phyloP scores from a whole-genome alignment of 2,888 invertebrate genomes.

The Neria commutata region DNA sequence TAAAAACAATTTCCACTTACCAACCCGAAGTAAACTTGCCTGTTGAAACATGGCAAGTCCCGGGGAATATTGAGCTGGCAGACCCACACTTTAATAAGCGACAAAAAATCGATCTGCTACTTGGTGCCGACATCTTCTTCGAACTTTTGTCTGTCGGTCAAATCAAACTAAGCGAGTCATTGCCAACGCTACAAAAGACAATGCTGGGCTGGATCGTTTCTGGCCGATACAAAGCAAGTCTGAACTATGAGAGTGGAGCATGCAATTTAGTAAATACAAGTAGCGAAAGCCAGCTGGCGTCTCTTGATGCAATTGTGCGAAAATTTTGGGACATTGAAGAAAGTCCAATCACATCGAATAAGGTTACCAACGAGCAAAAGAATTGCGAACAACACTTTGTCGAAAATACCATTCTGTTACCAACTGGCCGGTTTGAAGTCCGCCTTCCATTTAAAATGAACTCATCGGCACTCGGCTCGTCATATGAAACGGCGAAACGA shows the following conservation, averaged over 20 bases:
- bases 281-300: neutral
- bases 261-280: neutral
- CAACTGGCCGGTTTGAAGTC: conserved; percentile 15
- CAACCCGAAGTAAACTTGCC: neutral
- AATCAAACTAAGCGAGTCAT: neutral
- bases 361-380: conserved; percentile 13
- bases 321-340: conserved; percentile 22
- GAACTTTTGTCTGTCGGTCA: neutral
- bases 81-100: neutral
- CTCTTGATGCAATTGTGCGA: conserved; percentile 9
- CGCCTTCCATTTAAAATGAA: conserved; percentile 15
- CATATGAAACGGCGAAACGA: conserved; percentile 17
- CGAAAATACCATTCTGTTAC: conserved; percentile 13
- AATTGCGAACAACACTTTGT: conserved; percentile 14
- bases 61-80: conserved; percentile 2
- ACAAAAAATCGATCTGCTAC: neutral
- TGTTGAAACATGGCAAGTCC: neutral
- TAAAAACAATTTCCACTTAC: neutral
- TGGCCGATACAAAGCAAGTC: conserved; percentile 1
- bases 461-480: conserved; percentile 8
- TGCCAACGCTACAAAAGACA: conserved; percentile 1
- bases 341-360: neutral
- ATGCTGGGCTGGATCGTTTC: conserved; percentile 22
- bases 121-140: neutral
- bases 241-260: no score